Evolutionary conservation across 2,888 invertebrate species (phyloP), one percentile per base, ranked within the genome.

Genomic region (Cerastis leucographa): DNA sequence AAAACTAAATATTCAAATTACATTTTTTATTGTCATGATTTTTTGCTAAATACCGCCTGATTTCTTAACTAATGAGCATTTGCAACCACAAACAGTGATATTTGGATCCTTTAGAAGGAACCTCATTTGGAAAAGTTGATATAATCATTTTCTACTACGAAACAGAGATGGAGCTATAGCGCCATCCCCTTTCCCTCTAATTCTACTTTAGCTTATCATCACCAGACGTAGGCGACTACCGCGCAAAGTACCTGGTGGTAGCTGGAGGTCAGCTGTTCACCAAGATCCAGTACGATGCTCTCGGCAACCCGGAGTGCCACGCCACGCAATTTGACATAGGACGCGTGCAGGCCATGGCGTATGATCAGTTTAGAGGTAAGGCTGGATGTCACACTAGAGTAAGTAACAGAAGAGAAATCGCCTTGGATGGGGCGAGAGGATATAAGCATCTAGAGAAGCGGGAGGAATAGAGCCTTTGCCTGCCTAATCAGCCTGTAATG

Each of bases 261-360:
- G 98, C 97, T 0, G 95, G 97, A 0, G 97, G 97, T 0, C 95
- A 97, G 12, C 90, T 95, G 12, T 94, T 98, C 67, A 93, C 97
- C 1, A 95, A 97, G 73, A 94, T 98, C 49, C 97, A 98, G 87
- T 98, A 98, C 89, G 97, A 97, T 81, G 88, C 96, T 0, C 95
- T 98, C 44, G 98, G 98, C 6, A 97, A 97, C 85, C 98, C 98
- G 5, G 97, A 97, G 86, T 93, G 97, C 0, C 95, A 95, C 35
- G 91, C 94, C 71, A 95, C 97, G 0, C 94, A 96, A 74, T 93
- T 95, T 54, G 91, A 97, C 73, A 93, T 96, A 0, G 94, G 96
- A 29, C 94, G 97, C 12, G 97, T 98, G 22, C 97, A 97, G 67
- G 98, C 98, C 25, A 93, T 98, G 92, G 97, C 98, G 0, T 98